A percentile compares a stretch with the other conserved stretches of the same genome.
phyloP scores from a whole-genome alignment of 2,888 invertebrate species.

The Prosopocoilus inquinatus region DNA sequence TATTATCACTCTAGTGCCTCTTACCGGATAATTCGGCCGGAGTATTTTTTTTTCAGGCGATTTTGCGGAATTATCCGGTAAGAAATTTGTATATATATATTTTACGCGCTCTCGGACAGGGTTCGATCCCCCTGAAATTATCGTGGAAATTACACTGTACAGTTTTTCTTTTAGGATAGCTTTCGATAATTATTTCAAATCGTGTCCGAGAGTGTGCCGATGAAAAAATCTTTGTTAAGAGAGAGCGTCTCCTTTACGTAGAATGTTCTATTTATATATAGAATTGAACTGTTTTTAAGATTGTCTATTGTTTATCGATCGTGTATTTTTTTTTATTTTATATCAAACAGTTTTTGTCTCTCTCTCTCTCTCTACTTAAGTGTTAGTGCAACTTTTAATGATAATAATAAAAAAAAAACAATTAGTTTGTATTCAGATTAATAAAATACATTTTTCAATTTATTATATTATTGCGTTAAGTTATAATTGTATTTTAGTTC shows the following conservation, averaged over 20 bases:
- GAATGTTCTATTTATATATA: constrained; percentile 19
- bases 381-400: constrained; percentile 30
- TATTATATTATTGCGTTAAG: constrained; percentile 34
- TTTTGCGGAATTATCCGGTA: constrained; percentile 2
- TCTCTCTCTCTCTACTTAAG: constrained; percentile 26
- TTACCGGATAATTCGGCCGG: constrained; percentile 4
- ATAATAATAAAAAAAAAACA: constrained; percentile 3
- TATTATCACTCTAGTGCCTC: neutral
- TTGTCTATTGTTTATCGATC: constrained; percentile 16
- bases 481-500: constrained; percentile 40
- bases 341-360: constrained; percentile 10
- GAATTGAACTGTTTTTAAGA: constrained; percentile 15
- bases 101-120: constrained; percentile 4
- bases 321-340: constrained; percentile 13
- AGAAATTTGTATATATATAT: constrained; percentile 13
- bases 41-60: constrained; percentile 14
- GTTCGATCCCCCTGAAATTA: constrained; percentile 1
- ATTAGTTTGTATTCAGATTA: constrained; percentile 5
- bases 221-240: too few relatives aligned
- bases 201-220: neutral
- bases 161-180: constrained; percentile 11
- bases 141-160: constrained; percentile 10
- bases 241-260: constrained; percentile 6
- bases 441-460: constrained; percentile 9
- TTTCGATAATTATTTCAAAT: constrained; percentile 11